Conservation (phyloP, 2,113 vertebrate species). For the Penelope pileata region DNA sequence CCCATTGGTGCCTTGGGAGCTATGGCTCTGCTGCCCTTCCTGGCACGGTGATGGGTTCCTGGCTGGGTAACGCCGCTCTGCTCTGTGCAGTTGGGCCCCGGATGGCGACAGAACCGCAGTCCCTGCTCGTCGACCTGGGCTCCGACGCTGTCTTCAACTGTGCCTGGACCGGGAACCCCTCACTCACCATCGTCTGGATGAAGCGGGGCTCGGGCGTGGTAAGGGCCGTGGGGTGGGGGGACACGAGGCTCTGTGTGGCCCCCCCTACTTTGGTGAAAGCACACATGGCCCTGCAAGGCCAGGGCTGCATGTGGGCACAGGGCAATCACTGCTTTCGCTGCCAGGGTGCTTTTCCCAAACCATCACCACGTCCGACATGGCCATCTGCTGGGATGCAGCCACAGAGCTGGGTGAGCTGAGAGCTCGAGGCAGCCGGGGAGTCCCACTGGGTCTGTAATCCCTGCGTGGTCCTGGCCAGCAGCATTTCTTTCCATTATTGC, state of each 20-base stretch:
- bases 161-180: conserved; percentile 96
- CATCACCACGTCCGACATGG: background rate
- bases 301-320: background rate
- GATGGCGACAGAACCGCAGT: conserved; percentile 93
- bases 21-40: background rate
- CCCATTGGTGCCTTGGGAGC: background rate
- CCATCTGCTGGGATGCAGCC: background rate
- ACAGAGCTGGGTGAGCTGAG: background rate
- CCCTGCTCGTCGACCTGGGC: conserved; percentile 93
- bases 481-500: background rate
- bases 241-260: background rate
- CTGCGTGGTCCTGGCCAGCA: background rate
- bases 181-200: conserved; percentile 99
- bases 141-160: conserved; percentile 95
- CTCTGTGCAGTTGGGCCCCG: conserved; percentile 88
- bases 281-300: rapidly evolving
- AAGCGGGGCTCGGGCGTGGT: conserved; percentile 98
- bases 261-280: background rate
- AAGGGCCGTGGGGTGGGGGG: background rate
- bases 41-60: background rate
- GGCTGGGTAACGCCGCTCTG: background rate
- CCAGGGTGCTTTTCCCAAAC: background rate
- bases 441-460: background rate
- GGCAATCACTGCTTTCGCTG: background rate
- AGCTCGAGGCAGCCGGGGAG: background rate